phyloP scores from a whole-genome alignment of 2,113 vertebrate genomes.

The Monopterus albus region DNA sequence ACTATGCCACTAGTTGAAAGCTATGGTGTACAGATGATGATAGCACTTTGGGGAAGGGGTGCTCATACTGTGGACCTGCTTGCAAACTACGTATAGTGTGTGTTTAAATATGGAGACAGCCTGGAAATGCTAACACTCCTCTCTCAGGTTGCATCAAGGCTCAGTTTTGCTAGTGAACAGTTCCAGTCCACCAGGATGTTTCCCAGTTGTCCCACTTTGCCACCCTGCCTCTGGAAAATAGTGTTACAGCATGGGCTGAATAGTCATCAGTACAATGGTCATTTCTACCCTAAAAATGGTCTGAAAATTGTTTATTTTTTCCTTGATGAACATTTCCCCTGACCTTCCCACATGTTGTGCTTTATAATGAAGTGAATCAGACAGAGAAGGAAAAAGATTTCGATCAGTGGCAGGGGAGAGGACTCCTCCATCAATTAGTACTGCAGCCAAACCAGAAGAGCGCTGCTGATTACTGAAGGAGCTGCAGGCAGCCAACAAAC shows the following conservation, averaged over 20 bases:
- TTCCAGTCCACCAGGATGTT: background rate
- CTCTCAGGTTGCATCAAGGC: background rate
- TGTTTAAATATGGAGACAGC: background rate
- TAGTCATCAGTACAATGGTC: background rate
- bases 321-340: conserved; percentile 71
- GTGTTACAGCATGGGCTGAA: background rate
- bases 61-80: background rate
- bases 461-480: conserved; percentile 83
- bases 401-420: conserved; percentile 79
- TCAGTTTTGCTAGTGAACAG: background rate
- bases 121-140: background rate
- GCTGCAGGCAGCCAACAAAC: conserved; percentile 51
- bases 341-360: conserved; percentile 87
- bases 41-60: background rate
- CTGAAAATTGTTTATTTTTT: too few species aligned
- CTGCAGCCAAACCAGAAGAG: conserved; percentile 77
- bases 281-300: background rate
- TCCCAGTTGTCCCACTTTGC: background rate
- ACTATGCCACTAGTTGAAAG: too few species aligned
- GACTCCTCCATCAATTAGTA: conserved; percentile 88
- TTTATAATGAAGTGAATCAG: conserved; percentile 86
- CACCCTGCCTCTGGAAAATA: too few species aligned
- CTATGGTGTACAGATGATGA: too few species aligned
- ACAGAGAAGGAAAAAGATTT: conserved; percentile 74
- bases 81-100: background rate